Evolutionary conservation across 2,888 invertebrate species (phyloP).

Genomic region (Andrena trimmerana): DNA sequence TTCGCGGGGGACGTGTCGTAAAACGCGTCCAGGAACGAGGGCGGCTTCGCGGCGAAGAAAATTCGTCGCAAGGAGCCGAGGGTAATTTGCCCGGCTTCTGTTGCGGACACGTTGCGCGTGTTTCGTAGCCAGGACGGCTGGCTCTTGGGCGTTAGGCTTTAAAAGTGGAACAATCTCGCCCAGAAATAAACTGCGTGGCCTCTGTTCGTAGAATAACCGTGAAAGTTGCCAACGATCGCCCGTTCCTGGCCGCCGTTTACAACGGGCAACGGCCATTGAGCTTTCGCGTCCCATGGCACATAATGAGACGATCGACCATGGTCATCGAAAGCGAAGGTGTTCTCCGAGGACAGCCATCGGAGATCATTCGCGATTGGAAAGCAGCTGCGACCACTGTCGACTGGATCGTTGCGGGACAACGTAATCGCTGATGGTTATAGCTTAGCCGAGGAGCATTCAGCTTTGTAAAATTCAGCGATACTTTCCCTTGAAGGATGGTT

Average conservation of each 20-base stretch:
- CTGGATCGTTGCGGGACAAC: conserved; percentile 12
- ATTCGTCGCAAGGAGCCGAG: conserved; percentile 40
- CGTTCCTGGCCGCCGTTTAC: conserved; percentile 30
- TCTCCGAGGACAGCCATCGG: conserved; percentile 1
- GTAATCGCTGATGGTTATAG: not conserved
- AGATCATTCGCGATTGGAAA: conserved; percentile 48
- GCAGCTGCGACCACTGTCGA: conserved; percentile 8
- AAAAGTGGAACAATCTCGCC: conserved; percentile 65
- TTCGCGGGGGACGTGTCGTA: conserved; percentile 13
- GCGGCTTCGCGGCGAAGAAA: conserved; percentile 32
- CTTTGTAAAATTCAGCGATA: not conserved
- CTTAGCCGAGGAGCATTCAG: not conserved
- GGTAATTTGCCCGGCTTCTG: conserved; percentile 37
- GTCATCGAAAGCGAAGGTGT: conserved; percentile 46
- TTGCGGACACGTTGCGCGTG: conserved; percentile 40
- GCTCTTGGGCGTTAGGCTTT: conserved; percentile 31
- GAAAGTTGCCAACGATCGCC: conserved; percentile 53
- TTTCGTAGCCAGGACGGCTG: conserved; percentile 28
- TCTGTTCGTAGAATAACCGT: conserved; percentile 40
- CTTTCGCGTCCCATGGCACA: conserved; percentile 15
- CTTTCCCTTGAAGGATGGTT: conserved; percentile 11
- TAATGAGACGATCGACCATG: conserved; percentile 32
- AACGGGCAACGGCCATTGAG: conserved; percentile 19
- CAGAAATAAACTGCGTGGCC: conserved; percentile 55
- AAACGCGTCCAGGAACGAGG: conserved; percentile 23